Conservation (phyloP, 2,888 invertebrate genomes). For the Athalia circularis region DNA sequence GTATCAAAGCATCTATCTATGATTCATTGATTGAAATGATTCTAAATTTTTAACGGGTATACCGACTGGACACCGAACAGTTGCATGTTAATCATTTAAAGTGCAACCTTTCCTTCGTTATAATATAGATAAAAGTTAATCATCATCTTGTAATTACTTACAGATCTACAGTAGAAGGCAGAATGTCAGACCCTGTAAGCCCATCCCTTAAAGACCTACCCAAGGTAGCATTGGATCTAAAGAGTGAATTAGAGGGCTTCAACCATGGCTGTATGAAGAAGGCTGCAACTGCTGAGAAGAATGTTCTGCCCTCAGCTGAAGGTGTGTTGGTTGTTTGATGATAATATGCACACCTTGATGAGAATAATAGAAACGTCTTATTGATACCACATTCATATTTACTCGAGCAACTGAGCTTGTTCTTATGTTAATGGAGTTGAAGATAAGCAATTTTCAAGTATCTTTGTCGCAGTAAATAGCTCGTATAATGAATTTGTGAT, state of each 20-base stretch:
- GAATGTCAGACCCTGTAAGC: slow-evolving; percentile 79
- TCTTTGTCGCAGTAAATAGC: not conserved
- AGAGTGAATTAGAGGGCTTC: slow-evolving; percentile 94
- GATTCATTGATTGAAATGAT: not conserved
- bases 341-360: slow-evolving; percentile 14
- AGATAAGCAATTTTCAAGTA: not conserved
- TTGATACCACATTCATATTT: slow-evolving; percentile 17
- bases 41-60: not conserved
- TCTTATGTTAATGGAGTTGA: not conserved
- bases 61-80: not conserved
- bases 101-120: not conserved
- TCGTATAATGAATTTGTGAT: not conserved
- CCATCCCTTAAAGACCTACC: slow-evolving; percentile 93
- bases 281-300: slow-evolving; percentile 93
- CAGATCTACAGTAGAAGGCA: slow-evolving; percentile 58
- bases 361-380: not conserved
- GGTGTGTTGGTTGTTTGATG: slow-evolving; percentile 77
- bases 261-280: slow-evolving; percentile 91
- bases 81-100: not conserved
- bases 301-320: slow-evolving; percentile 94
- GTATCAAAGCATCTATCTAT: not conserved
- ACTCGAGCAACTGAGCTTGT: slow-evolving; percentile 1
- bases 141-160: slow-evolving; percentile 49
- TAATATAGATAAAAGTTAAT: not conserved
- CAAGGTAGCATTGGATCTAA: slow-evolving; percentile 91